Conservation (phyloP, 2,797 vertebrate genomes). For the Argya squamiceps region DNA sequence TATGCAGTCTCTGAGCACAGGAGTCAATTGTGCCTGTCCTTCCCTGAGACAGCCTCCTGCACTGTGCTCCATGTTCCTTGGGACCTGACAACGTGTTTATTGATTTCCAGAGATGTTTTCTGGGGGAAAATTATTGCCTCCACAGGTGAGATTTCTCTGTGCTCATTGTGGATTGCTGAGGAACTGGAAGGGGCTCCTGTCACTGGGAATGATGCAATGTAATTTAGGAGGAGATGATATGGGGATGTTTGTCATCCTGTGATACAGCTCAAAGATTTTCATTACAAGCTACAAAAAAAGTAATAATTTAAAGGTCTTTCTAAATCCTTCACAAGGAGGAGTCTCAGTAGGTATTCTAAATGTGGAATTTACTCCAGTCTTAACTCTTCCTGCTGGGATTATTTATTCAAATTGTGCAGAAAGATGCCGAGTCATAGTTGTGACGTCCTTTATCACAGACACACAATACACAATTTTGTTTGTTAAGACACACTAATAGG, state of each 20-base stretch:
- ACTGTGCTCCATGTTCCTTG: accelerated
- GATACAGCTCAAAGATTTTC: background rate
- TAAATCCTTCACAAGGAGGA: background rate
- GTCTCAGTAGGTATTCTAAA: background rate
- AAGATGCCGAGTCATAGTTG: background rate
- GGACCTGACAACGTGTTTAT: background rate
- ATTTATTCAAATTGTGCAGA: background rate
- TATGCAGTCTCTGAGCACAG: background rate
- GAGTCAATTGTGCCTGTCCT: accelerated
- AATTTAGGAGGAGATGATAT: background rate
- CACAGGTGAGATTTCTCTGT: background rate
- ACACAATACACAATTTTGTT: background rate
- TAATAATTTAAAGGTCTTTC: constrained; percentile 11
- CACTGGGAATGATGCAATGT: background rate
- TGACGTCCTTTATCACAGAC: background rate
- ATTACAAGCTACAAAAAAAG: background rate
- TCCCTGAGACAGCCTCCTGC: background rate
- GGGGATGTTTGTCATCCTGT: background rate
- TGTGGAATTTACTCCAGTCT: background rate
- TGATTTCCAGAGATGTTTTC: background rate
- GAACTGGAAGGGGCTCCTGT: background rate
- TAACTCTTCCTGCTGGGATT: background rate
- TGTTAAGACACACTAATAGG: background rate
- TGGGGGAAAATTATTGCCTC: background rate
- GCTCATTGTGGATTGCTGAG: background rate